These are phyloP conservation scores for Daktulosphaira vitifoliae DNA, from an alignment of 1,140 invertebrate genomes.

Conservation along the genomic window DNA sequence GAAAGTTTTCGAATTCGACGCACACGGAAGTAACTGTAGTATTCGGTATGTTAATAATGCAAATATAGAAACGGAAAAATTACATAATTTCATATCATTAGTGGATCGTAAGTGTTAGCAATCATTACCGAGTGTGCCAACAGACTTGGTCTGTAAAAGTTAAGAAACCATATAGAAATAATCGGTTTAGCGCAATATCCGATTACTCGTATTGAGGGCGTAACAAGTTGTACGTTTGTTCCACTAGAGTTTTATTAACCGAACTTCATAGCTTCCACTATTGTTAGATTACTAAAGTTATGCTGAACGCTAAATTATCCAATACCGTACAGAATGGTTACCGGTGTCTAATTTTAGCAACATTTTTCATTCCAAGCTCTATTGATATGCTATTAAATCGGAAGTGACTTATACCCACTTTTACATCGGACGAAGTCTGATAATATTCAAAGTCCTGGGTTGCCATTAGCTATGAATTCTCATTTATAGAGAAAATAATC, in stretches of 20 bases:
- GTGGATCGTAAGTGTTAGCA: neutral
- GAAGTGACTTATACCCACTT: neutral
- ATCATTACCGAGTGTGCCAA: neutral
- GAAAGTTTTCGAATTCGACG: neutral
- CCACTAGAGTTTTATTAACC: neutral
- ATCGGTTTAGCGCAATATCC: neutral
- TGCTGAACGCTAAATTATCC: neutral
- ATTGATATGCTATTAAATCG: neutral
- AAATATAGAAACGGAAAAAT: neutral
- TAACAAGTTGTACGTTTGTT: neutral
- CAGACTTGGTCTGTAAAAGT: neutral
- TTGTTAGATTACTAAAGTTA: neutral
- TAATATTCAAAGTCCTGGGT: neutral
- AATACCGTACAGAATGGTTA: neutral
- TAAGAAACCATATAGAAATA: neutral
- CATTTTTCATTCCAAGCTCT: neutral
- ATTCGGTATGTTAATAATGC: neutral
- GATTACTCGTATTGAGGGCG: neutral
- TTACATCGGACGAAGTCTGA: neutral
- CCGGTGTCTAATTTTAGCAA: neutral
- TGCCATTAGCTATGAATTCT: neutral
- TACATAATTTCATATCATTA: neutral
- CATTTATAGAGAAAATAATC: neutral
- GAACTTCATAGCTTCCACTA: neutral
- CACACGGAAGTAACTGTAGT: neutral